Conservation (phyloP, 2,113 vertebrate genomes). For the Mobula hypostoma region DNA sequence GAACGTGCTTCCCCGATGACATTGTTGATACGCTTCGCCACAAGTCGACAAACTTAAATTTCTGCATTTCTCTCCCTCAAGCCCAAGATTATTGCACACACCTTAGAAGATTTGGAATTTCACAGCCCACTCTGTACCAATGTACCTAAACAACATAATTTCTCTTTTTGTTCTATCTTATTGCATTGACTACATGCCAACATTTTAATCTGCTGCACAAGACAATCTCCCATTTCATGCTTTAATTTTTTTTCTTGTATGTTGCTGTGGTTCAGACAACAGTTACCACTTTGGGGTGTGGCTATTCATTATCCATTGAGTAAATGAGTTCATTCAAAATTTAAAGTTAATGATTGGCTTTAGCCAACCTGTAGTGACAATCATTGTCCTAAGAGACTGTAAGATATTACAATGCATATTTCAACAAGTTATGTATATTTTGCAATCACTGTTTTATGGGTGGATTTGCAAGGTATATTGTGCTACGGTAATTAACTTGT, state of each 20-base stretch:
- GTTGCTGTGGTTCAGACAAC: background rate
- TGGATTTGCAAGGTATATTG: background rate
- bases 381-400: background rate
- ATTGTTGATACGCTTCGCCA: too few species aligned
- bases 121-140: background rate
- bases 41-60: too few species aligned
- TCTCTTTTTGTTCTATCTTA: background rate
- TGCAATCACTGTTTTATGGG: too few species aligned
- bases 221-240: background rate
- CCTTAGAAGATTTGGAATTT: background rate
- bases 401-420: too few species aligned
- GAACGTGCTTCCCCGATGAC: too few species aligned
- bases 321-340: background rate
- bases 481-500: background rate
- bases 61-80: too few species aligned
- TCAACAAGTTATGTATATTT: background rate
- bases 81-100: background rate
- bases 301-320: background rate
- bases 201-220: background rate
- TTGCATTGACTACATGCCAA: background rate
- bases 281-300: background rate
- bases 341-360: background rate
- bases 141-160: background rate
- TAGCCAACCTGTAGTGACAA: background rate
- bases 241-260: background rate